phyloP scores from a whole-genome alignment of 2,113 vertebrate species.

The Potamarius usumacintae region DNA sequence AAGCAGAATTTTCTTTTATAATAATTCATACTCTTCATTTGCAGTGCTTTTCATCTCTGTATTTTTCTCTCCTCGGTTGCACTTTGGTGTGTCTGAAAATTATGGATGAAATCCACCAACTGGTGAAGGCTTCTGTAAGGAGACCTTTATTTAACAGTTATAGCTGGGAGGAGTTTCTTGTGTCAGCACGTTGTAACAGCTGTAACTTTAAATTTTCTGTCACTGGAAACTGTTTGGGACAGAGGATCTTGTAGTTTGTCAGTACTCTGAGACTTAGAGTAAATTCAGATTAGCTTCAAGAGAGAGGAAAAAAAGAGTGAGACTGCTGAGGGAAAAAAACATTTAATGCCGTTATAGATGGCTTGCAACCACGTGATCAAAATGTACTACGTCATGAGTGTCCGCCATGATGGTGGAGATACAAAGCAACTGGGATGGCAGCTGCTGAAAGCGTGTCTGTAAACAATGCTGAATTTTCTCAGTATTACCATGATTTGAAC shows the following conservation, averaged over 20 bases:
- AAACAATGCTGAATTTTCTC: too few species aligned
- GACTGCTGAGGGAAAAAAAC: too few species aligned
- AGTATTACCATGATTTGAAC: too few species aligned
- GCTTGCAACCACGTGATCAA: too few species aligned
- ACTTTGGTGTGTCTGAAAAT: neutral
- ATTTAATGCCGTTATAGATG: neutral
- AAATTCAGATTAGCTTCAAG: neutral
- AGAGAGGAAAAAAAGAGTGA: neutral
- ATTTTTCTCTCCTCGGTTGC: neutral
- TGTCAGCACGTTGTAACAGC: neutral
- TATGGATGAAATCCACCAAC: neutral
- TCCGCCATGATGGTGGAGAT: too few species aligned
- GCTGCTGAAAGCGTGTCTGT: too few species aligned
- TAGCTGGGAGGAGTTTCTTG: neutral
- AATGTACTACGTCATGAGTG: too few species aligned
- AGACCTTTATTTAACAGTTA: neutral
- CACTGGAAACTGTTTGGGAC: neutral
- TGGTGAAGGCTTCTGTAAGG: neutral
- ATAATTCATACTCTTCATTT: neutral
- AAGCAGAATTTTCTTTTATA: neutral
- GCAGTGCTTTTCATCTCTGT: neutral
- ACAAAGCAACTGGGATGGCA: too few species aligned
- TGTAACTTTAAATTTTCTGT: neutral
- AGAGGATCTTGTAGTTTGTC: neutral
- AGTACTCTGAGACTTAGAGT: neutral